Conservation (phyloP, 2,113 vertebrate genomes). For the Eleginops maclovinus region DNA sequence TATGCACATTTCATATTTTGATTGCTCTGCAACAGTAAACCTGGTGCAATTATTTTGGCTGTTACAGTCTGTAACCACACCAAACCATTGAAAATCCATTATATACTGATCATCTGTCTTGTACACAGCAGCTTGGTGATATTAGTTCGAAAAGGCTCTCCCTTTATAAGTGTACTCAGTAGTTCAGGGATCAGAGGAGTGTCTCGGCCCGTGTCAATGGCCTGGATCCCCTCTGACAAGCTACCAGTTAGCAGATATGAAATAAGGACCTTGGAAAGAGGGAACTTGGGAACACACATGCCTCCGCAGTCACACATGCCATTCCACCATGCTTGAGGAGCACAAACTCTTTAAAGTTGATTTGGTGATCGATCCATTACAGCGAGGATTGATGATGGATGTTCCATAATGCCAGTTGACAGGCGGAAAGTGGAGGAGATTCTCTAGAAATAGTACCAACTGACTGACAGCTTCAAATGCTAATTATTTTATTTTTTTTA, state of each 20-base stretch:
- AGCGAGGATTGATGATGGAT: not conserved
- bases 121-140: not conserved
- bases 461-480: not conserved
- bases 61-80: conserved; percentile 16
- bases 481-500: not conserved
- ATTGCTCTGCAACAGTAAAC: conserved; percentile 24
- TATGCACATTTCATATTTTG: conserved; percentile 15
- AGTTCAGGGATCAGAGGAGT: conserved; percentile 6
- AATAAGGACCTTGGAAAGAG: conserved; percentile 1
- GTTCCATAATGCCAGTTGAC: conserved; percentile 13
- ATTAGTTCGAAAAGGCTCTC: not conserved
- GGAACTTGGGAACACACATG: conserved; percentile 32
- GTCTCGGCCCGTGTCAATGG: not conserved
- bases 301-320: conserved; percentile 41
- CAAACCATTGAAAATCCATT: not conserved
- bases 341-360: conserved; percentile 54
- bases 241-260: conserved; percentile 27
- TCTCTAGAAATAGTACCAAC: not conserved
- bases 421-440: not conserved
- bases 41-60: conserved; percentile 23
- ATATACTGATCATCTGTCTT: not conserved
- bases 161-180: not conserved
- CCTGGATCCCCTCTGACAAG: conserved; percentile 27
- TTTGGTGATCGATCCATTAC: conserved; percentile 60
- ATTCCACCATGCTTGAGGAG: conserved; percentile 41